phyloP scores from a whole-genome alignment of 2,113 vertebrate species.

The Cyanoderma ruficeps region DNA sequence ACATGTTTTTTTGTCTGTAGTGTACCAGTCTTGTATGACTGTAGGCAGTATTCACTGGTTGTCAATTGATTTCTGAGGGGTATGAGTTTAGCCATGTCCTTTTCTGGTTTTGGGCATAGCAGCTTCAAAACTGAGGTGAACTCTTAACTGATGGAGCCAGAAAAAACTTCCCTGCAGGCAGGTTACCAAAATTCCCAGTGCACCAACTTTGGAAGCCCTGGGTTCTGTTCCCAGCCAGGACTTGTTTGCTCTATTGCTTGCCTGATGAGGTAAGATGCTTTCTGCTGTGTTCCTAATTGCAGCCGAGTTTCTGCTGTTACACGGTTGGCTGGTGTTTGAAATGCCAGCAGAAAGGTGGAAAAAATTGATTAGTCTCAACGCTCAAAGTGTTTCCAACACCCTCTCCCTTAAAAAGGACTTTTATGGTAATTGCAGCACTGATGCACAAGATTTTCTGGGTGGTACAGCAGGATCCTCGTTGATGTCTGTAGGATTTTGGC shows the following conservation, averaged over 20 bases:
- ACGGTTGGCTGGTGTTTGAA: not conserved
- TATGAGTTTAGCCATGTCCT: not conserved
- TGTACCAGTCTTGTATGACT: no score
- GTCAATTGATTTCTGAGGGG: not conserved
- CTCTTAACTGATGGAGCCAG: not conserved
- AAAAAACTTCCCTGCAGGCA: not conserved
- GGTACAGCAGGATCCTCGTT: fast-evolving
- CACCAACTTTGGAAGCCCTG: not conserved
- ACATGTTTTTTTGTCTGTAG: not conserved
- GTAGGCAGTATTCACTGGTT: not conserved
- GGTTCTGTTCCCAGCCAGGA: not conserved
- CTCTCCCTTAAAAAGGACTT: not conserved
- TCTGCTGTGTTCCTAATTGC: not conserved
- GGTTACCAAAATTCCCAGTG: not conserved
- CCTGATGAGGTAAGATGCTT: not conserved
- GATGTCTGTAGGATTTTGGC: not conserved
- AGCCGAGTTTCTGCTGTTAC: not conserved
- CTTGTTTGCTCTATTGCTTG: not conserved
- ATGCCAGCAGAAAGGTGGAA: not conserved
- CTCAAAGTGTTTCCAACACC: not conserved
- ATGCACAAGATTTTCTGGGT: not conserved
- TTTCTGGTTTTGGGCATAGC: not conserved
- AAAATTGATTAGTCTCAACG: not conserved
- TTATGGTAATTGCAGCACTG: not conserved
- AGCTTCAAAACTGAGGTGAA: not conserved